These are phyloP conservation scores for Xestia sexstrigata DNA, from an alignment of 2,888 invertebrate genomes.

Conservation along the genomic window DNA sequence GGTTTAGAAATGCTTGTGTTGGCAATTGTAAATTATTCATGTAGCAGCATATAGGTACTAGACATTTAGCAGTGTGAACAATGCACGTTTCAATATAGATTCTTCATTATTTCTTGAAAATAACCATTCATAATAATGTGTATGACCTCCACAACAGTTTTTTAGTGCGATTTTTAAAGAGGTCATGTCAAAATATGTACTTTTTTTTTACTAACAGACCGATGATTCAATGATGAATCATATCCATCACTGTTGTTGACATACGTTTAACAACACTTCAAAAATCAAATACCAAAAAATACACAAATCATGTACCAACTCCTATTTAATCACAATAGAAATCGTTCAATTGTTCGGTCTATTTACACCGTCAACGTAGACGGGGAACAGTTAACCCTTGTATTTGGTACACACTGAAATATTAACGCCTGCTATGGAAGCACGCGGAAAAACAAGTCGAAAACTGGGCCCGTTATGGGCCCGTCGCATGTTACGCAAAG, in stretches of 20 bases:
- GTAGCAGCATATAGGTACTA: neutral
- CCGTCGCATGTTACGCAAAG: conserved; percentile 86
- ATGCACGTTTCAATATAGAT: neutral
- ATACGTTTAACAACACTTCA: neutral
- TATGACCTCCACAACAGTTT: neutral
- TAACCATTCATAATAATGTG: neutral
- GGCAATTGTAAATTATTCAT: neutral
- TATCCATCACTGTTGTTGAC: neutral
- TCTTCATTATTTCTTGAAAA: neutral
- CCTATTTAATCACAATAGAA: conserved; percentile 72
- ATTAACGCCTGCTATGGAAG: conserved; percentile 88
- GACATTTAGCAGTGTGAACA: neutral
- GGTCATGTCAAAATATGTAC: too few species aligned
- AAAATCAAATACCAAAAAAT: conserved; percentile 26
- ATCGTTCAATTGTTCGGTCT: conserved; percentile 78
- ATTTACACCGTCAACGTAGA: conserved; percentile 76
- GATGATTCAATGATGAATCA: neutral
- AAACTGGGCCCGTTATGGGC: conserved; percentile 88
- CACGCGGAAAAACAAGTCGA: conserved; percentile 90
- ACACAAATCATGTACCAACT: conserved; percentile 48
- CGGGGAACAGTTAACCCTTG: conserved; percentile 87
- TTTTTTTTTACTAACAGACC: neutral
- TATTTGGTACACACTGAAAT: conserved; percentile 88
- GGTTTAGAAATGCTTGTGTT: neutral
- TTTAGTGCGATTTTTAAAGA: neutral